phyloP scores from a whole-genome alignment of 2,888 invertebrate species.

The Perdita meconis region DNA sequence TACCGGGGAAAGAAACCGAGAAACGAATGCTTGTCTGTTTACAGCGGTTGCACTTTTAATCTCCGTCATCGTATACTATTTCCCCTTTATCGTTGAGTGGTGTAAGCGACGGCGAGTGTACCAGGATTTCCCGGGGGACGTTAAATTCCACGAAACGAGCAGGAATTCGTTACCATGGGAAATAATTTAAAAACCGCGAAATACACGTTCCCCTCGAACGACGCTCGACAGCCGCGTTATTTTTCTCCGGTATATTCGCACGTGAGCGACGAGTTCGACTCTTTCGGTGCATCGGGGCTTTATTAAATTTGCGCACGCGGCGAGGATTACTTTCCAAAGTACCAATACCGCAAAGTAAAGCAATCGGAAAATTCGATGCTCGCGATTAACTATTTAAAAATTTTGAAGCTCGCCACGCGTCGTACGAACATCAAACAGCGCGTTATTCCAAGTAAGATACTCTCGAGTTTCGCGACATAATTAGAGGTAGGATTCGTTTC shows the following conservation, averaged over 20 bases:
- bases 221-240: not conserved
- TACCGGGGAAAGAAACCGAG: not conserved
- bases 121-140: conserved; percentile 15
- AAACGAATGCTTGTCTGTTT: conserved; percentile 30
- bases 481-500: too few species aligned
- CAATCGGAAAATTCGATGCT: too few species aligned
- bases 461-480: too few species aligned
- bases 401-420: too few species aligned
- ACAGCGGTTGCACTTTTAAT: conserved; percentile 46
- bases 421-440: too few species aligned
- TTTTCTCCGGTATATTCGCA: not conserved
- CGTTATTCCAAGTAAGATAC: too few species aligned
- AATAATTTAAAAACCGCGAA: conserved; percentile 24
- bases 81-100: conserved; percentile 31
- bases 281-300: not conserved
- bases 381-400: too few species aligned
- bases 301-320: too few species aligned
- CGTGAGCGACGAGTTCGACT: not conserved
- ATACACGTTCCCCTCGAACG: not conserved
- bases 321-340: too few species aligned
- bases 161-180: conserved; percentile 18
- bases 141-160: conserved; percentile 10
- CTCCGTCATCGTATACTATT: conserved; percentile 34
- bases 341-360: too few species aligned
- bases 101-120: conserved; percentile 21